A percentile compares a stretch with the other conserved stretches of the same genome.
Conservation (phyloP, 2,888 invertebrate species). For the Ganaspis brasiliensis region DNA sequence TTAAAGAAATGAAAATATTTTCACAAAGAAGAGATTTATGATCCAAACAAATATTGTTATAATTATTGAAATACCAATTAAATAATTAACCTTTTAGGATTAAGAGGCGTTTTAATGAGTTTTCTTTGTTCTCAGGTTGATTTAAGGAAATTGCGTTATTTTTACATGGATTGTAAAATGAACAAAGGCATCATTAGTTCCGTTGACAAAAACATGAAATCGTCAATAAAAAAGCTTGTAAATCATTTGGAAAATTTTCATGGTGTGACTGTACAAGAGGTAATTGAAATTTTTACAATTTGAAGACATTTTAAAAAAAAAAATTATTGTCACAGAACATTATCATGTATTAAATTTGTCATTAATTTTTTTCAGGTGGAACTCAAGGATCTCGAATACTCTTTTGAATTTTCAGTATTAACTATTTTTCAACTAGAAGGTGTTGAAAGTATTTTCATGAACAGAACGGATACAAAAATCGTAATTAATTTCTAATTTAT, state of each 20-base stretch:
- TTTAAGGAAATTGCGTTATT: neutral
- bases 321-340: too few species aligned
- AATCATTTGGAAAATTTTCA: conserved; percentile 82
- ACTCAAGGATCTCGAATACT: conserved; percentile 85
- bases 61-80: too few species aligned
- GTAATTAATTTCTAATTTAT: conserved; percentile 57
- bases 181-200: conserved; percentile 84
- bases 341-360: too few species aligned
- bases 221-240: conserved; percentile 83
- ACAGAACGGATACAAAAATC: conserved; percentile 62
- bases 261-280: conserved; percentile 83
- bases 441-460: conserved; percentile 85
- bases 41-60: too few species aligned
- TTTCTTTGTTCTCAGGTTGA: neutral
- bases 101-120: too few species aligned
- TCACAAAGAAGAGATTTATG: too few species aligned
- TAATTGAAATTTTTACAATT: conserved; percentile 70
- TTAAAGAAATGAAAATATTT: too few species aligned
- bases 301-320: neutral
- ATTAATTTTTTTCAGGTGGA: conserved; percentile 82
- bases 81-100: too few species aligned
- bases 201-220: conserved; percentile 84
- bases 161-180: conserved; percentile 89
- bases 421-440: conserved; percentile 85
- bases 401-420: conserved; percentile 84